phyloP scores from a whole-genome alignment of 2,888 invertebrate species.

The Drosophila incognita region DNA sequence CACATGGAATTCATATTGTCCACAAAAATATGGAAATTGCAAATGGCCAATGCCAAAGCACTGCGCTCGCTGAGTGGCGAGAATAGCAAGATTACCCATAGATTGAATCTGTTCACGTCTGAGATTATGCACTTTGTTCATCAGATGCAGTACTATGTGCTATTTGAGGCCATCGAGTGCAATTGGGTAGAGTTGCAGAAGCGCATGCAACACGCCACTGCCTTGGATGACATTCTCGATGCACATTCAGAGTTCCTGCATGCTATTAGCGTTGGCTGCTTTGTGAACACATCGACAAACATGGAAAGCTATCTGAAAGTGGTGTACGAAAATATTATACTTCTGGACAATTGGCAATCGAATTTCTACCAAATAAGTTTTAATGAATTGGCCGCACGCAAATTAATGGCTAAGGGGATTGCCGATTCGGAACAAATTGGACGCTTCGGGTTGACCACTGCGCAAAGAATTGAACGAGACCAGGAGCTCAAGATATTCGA shows the following conservation, averaged over 20 bases:
- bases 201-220: conserved; percentile 91
- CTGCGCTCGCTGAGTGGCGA: conserved; percentile 77
- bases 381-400: conserved; percentile 78
- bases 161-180: conserved; percentile 97
- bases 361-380: conserved; percentile 83
- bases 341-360: conserved; percentile 83
- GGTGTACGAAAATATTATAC: conserved; percentile 83
- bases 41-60: conserved; percentile 84
- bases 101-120: conserved; percentile 83
- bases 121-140: conserved; percentile 85
- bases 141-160: conserved; percentile 94
- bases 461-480: conserved; percentile 82
- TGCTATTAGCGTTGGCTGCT: conserved; percentile 93
- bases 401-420: conserved; percentile 65
- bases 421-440: conserved; percentile 76
- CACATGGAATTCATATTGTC: conserved; percentile 85
- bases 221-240: conserved; percentile 93
- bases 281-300: conserved; percentile 87
- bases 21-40: conserved; percentile 85
- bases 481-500: conserved; percentile 83
- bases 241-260: conserved; percentile 94
- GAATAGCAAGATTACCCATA: conserved; percentile 80
- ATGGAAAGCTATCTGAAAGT: conserved; percentile 81
- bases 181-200: conserved; percentile 95
- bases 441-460: conserved; percentile 80